phyloP scores from a whole-genome alignment of 1,140 invertebrate species.

The Brachionus rubens region DNA sequence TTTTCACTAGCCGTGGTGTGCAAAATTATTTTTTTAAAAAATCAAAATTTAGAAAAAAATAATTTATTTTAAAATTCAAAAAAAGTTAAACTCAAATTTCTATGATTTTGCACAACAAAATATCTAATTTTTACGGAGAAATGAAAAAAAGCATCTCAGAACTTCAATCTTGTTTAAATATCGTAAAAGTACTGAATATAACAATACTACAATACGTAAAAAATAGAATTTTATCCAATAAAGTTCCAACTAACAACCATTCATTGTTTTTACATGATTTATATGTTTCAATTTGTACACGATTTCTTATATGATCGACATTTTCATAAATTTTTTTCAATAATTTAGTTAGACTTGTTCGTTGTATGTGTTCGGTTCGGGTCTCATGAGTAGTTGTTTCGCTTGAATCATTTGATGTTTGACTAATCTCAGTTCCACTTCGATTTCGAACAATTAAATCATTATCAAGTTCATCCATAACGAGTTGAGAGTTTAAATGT shows the following conservation, averaged over 20 bases:
- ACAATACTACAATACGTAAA: conserved; percentile 35
- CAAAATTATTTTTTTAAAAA: too few relatives aligned
- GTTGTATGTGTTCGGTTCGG: background rate
- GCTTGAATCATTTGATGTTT: background rate
- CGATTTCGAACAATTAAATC: background rate
- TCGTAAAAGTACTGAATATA: conserved; percentile 8
- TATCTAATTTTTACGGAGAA: too few relatives aligned
- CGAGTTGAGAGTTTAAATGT: background rate
- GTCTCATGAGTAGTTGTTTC: background rate
- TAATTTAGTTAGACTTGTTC: background rate
- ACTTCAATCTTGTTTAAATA: background rate
- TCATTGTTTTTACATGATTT: conserved; percentile 27
- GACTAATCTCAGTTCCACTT: background rate
- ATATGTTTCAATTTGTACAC: conserved; percentile 29
- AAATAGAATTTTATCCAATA: conserved; percentile 45
- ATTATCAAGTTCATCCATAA: background rate
- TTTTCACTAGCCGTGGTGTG: too few relatives aligned
- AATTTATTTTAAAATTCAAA: background rate
- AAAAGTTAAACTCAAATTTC: too few relatives aligned
- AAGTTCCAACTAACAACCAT: conserved; percentile 26
- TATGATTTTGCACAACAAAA: too few relatives aligned
- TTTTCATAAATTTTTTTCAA: conserved; percentile 16
- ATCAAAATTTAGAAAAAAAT: background rate
- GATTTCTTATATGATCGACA: conserved; percentile 23
- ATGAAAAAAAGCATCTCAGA: background rate